phyloP scores from a whole-genome alignment of 2,888 invertebrate species.

The Lordiphosa andalusiaca region DNA sequence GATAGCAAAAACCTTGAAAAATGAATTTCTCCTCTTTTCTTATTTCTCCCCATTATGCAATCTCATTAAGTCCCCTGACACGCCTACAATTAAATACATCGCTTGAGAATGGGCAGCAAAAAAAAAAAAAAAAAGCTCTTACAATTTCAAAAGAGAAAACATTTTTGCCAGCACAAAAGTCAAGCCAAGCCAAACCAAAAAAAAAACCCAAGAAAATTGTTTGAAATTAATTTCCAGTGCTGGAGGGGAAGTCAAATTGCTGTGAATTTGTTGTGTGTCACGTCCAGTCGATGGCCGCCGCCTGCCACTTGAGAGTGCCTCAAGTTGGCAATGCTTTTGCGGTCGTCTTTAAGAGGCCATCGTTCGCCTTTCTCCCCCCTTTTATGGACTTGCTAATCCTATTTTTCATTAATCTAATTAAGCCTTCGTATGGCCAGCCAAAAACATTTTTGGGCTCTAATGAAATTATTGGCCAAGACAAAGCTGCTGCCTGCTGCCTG shows the following conservation, averaged over 20 bases:
- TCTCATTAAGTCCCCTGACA: slow-evolving; percentile 50
- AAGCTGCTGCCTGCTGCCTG: slow-evolving; percentile 24
- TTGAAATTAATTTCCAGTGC: slow-evolving; percentile 5
- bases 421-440: slow-evolving; percentile 26
- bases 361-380: neutral
- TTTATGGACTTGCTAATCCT: slow-evolving; percentile 30
- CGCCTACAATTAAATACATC: slow-evolving; percentile 57
- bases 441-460: slow-evolving; percentile 48
- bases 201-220: slow-evolving; percentile 5
- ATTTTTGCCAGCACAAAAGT: slow-evolving; percentile 25
- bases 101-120: slow-evolving; percentile 5
- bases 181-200: slow-evolving; percentile 31
- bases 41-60: slow-evolving; percentile 30
- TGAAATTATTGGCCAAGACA: slow-evolving; percentile 54
- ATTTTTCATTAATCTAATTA: slow-evolving; percentile 63
- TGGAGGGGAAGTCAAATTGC: slow-evolving; percentile 20
- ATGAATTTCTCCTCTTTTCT: slow-evolving; percentile 31
- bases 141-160: slow-evolving; percentile 43
- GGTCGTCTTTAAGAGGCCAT: slow-evolving; percentile 19
- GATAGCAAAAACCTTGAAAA: slow-evolving; percentile 17
- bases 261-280: slow-evolving; percentile 56
- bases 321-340: slow-evolving; percentile 25
- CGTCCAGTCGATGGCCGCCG: slow-evolving; percentile 37
- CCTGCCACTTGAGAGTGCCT: neutral
- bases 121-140: slow-evolving; percentile 4